Evolutionary conservation across 2,888 invertebrate species (phyloP).

Genomic region (Dermolepida albohirtum): DNA sequence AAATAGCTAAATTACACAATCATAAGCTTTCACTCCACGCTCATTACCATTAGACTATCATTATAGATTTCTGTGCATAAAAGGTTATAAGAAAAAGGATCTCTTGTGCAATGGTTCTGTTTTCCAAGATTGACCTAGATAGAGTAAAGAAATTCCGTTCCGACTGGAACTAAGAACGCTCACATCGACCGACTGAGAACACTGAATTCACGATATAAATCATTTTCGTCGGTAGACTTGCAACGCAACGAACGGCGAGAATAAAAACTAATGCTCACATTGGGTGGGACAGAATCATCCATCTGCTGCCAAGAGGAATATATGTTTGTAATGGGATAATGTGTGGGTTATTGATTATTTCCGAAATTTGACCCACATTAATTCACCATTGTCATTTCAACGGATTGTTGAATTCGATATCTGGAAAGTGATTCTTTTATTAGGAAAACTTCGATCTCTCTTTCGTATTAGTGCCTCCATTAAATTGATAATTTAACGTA

Average conservation of each 20-base stretch:
- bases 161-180: background rate
- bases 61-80: no score
- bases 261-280: conserved; percentile 52
- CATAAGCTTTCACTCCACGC: no score
- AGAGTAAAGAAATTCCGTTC: no score
- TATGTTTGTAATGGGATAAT: conserved; percentile 49
- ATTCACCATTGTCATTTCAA: conserved; percentile 22
- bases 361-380: conserved; percentile 44
- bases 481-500: conserved; percentile 18
- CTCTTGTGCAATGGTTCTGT: no score
- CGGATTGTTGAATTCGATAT: conserved; percentile 6
- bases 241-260: conserved; percentile 43
- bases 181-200: conserved; percentile 35
- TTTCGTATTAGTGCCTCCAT: conserved; percentile 1
- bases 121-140: no score
- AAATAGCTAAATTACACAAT: no score
- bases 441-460: conserved; percentile 19
- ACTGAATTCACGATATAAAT: conserved; percentile 50
- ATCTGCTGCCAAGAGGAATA: conserved; percentile 49
- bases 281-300: conserved; percentile 49
- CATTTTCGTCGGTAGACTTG: conserved; percentile 46
- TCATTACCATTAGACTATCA: no score
- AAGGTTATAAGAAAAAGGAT: no score
- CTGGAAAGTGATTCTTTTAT: conserved; percentile 17
- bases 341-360: conserved; percentile 49